Evolutionary conservation across 2,888 invertebrate species (phyloP).

Genomic region (Coelopa pilipes): DNA sequence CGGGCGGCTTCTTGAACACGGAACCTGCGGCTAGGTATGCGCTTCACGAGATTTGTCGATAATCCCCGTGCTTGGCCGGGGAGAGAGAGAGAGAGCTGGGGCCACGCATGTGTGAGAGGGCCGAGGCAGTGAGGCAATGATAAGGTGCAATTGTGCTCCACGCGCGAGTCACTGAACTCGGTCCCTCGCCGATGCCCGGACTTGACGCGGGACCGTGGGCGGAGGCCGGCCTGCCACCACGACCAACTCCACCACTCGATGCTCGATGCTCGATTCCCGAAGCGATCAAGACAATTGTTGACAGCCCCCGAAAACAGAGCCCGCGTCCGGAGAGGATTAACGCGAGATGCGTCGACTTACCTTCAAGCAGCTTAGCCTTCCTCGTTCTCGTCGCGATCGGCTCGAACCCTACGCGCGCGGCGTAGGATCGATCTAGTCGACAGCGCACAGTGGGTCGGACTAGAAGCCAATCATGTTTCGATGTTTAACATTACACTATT

Average conservation of each 20-base stretch:
- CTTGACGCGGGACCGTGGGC: conserved; percentile 8
- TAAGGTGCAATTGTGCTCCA: background rate
- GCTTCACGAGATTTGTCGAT: background rate
- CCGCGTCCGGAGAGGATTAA: conserved; percentile 13
- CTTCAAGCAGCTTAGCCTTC: background rate
- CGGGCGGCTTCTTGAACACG: background rate
- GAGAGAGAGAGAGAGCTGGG: conserved; percentile 7
- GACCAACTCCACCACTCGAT: too few relatives aligned
- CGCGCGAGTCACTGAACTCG: conserved; percentile 20
- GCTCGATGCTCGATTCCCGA: background rate
- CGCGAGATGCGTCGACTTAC: conserved; percentile 24
- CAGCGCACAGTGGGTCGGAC: too few relatives aligned
- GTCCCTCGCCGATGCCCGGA: background rate
- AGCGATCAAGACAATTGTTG: conserved; percentile 14
- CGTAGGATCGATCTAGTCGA: too few relatives aligned
- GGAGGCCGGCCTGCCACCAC: conserved; percentile 11
- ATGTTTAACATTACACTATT: too few relatives aligned
- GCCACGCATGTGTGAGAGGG: background rate
- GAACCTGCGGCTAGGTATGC: background rate
- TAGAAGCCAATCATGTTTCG: too few relatives aligned
- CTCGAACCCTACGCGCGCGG: too few relatives aligned
- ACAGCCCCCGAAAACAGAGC: conserved; percentile 10
- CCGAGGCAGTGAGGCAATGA: background rate
- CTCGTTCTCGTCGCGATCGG: too few relatives aligned
- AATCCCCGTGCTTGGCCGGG: background rate